A percentile compares a stretch with the other conserved stretches of the same genome.
phyloP scores from a whole-genome alignment of 2,888 invertebrate species.

The Bursaphelenchus okinawaensis region DNA sequence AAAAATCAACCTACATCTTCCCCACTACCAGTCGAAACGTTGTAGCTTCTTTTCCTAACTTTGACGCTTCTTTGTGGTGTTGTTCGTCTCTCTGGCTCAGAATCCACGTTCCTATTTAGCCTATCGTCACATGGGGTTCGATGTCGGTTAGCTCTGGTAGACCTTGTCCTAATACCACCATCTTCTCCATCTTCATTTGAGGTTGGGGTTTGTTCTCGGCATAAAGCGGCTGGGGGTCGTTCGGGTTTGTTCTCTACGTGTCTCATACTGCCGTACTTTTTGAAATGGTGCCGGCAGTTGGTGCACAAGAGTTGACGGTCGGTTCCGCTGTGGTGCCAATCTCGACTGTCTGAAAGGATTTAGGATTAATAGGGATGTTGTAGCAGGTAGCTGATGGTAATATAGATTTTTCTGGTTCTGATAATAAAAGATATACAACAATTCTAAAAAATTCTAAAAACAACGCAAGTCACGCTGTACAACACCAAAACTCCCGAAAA shows the following conservation, averaged over 20 bases:
- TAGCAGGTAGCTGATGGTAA: background rate
- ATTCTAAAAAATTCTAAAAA: no score
- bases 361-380: constrained; percentile 4
- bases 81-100: background rate
- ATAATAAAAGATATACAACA: no score
- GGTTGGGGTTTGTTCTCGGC: background rate
- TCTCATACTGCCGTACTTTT: constrained; percentile 72
- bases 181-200: constrained; percentile 6
- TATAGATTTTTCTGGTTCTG: no score
- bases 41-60: constrained; percentile 1
- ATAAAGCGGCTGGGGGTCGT: background rate
- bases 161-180: constrained; percentile 7
- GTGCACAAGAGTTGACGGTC: constrained; percentile 70
- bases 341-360: constrained; percentile 67
- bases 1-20: constrained; percentile 4
- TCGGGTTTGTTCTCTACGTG: constrained; percentile 54
- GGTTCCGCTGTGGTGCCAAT: constrained; percentile 72
- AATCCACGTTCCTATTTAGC: background rate
- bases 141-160: constrained; percentile 4
- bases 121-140: constrained; percentile 2
- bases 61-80: constrained; percentile 11
- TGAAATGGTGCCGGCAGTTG: constrained; percentile 72
- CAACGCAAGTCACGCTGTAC: no score
- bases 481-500: no score
- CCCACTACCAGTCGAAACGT: constrained; percentile 4